Percentiles rank a stretch among this genome's conserved stretches.
These are phyloP conservation scores for Petrocephalus sullivani DNA, from an alignment of 2,797 vertebrate species.

Conservation along the genomic window DNA sequence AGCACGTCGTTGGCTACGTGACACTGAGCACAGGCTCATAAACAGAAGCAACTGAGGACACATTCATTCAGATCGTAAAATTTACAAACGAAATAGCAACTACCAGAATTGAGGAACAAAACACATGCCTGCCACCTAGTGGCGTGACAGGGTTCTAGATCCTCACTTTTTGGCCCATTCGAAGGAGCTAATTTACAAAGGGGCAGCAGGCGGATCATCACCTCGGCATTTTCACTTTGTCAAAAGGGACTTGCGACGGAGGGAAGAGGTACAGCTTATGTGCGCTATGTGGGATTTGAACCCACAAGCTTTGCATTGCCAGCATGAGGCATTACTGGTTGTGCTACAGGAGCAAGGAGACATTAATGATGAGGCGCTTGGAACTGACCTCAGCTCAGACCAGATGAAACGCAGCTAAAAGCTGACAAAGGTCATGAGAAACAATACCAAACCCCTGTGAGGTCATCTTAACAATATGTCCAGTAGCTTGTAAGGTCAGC, in stretches of 20 bases:
- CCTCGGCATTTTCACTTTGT: not conserved
- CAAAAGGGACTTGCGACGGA: not conserved
- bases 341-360: not conserved
- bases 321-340: not conserved
- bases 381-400: not conserved
- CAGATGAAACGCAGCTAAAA: not conserved
- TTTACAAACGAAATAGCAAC: not conserved
- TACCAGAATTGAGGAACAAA: not conserved
- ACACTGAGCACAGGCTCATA: not conserved
- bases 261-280: not conserved
- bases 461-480: not conserved
- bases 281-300: not conserved
- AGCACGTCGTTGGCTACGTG: not conserved
- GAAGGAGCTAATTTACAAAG: not conserved
- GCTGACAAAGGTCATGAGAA: not conserved
- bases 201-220: not conserved
- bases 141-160: not conserved
- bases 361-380: not conserved
- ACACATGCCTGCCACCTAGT: conserved; percentile 11
- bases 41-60: not conserved
- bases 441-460: not conserved
- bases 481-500: not conserved
- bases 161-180: not conserved
- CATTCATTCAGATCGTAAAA: not conserved
- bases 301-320: not conserved